Percentiles rank a stretch among this genome's conserved stretches.
Evolutionary conservation across 2,888 invertebrate genomes (phyloP).

Genomic region (Leistus spinibarbis): DNA sequence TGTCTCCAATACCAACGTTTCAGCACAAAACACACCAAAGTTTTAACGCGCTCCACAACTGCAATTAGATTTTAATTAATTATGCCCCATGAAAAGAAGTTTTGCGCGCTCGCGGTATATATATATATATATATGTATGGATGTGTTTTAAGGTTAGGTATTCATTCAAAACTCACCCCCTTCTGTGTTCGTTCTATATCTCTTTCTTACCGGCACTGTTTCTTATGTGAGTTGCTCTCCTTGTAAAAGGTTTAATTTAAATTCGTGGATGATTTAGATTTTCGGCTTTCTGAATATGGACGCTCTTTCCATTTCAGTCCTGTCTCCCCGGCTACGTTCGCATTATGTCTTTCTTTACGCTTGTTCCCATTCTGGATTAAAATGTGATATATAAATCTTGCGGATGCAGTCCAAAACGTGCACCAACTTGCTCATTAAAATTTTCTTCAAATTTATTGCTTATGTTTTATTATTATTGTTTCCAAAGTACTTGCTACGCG

Average conservation of each 20-base stretch:
- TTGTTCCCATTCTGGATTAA: constrained; percentile 24
- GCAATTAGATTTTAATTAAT: constrained; percentile 60
- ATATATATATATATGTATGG: background rate
- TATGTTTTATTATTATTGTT: background rate
- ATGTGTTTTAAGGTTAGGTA: constrained; percentile 7
- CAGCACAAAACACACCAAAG: constrained; percentile 54
- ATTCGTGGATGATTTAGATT: constrained; percentile 39
- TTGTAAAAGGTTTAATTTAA: constrained; percentile 38
- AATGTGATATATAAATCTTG: constrained; percentile 33
- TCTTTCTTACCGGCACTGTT: background rate
- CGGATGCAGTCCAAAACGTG: background rate
- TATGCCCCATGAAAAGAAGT: constrained; percentile 54
- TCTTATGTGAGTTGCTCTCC: background rate
- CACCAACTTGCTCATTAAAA: background rate
- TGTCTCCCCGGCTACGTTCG: constrained; percentile 1
- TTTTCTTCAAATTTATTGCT: constrained; percentile 5
- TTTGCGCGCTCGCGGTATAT: background rate
- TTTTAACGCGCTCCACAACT: constrained; percentile 53
- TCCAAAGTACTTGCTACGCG: background rate
- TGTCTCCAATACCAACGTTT: constrained; percentile 55
- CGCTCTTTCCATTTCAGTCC: background rate
- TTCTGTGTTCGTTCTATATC: constrained; percentile 13
- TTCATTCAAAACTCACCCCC: constrained; percentile 14
- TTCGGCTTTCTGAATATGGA: constrained; percentile 34
- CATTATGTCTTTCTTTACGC: constrained; percentile 12